These are phyloP conservation scores for Phenacoccus solenopsis DNA, from an alignment of 1,140 invertebrate genomes.

Conservation along the genomic window DNA sequence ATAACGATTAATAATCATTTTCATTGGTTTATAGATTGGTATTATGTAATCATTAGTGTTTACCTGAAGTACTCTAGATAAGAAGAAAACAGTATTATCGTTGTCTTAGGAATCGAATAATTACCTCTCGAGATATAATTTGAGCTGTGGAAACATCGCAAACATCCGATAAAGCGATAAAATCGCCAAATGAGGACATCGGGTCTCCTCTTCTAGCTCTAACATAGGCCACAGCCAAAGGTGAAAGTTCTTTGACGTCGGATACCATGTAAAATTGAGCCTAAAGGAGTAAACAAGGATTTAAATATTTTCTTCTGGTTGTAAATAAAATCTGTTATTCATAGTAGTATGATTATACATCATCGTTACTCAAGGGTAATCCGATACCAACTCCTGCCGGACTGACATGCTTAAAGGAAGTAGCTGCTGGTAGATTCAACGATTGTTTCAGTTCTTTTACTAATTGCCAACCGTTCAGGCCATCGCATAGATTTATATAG, in stretches of 20 bases:
- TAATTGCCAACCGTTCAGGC: constrained; percentile 92
- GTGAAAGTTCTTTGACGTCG: constrained; percentile 65
- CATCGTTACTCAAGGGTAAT: constrained; percentile 37
- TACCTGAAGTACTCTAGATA: no score
- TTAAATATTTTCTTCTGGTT: background rate
- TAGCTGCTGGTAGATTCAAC: constrained; percentile 73
- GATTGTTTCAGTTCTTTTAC: constrained; percentile 76
- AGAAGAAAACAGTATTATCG: no score
- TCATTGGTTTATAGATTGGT: no score
- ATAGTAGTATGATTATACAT: constrained; percentile 17
- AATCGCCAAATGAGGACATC: constrained; percentile 99
- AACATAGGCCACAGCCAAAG: constrained; percentile 87
- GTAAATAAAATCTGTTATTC: background rate
- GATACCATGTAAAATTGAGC: constrained; percentile 88
- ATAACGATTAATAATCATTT: no score
- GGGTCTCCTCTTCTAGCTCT: constrained; percentile 91
- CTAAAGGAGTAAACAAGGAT: constrained; percentile 35
- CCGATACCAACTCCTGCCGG: constrained; percentile 91
- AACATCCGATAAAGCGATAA: constrained; percentile 81
- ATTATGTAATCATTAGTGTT: no score
- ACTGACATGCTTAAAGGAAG: constrained; percentile 96
- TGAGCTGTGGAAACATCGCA: constrained; percentile 62
- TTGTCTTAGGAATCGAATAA: no score
- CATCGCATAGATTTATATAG: constrained; percentile 96
- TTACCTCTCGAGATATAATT: constrained; percentile 54